Evolutionary conservation across 2,888 invertebrate genomes (phyloP).

Genomic region (Pheosia gnoma): DNA sequence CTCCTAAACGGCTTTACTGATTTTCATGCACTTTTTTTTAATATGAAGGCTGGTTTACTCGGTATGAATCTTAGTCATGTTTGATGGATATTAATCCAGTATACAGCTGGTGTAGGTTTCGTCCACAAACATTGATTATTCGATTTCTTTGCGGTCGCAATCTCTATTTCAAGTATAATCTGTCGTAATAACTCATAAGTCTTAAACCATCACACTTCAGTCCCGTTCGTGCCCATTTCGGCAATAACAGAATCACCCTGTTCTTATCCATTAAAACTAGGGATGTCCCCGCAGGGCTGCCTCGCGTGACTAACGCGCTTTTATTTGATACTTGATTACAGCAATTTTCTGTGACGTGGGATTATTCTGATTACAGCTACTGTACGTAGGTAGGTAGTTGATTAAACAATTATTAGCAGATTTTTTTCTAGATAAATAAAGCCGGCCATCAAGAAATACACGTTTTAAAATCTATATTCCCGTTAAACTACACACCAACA

Average conservation of each 20-base stretch:
- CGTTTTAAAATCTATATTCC: too few relatives aligned
- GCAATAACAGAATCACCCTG: slow-evolving; percentile 27
- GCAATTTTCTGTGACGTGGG: slow-evolving; percentile 53
- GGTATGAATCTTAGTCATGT: too few relatives aligned
- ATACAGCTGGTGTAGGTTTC: too few relatives aligned
- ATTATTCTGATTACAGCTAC: slow-evolving; percentile 3
- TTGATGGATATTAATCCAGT: too few relatives aligned
- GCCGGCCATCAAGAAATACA: too few relatives aligned
- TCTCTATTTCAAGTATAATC: background rate
- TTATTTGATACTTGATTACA: slow-evolving; percentile 55
- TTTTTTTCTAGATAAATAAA: too few relatives aligned
- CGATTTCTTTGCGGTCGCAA: background rate
- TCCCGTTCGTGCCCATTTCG: slow-evolving; percentile 21
- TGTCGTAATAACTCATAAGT: slow-evolving; percentile 29
- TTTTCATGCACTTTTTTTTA: too few relatives aligned
- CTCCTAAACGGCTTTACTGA: too few relatives aligned
- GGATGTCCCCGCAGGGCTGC: slow-evolving; percentile 52
- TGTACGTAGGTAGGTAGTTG: too few relatives aligned
- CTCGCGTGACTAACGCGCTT: slow-evolving; percentile 62
- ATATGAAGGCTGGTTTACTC: too few relatives aligned
- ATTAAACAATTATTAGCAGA: too few relatives aligned
- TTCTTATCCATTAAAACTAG: slow-evolving; percentile 14
- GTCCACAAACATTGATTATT: background rate
- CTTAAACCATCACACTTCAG: slow-evolving; percentile 27
- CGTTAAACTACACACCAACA: too few relatives aligned